These are phyloP conservation scores for Huso huso DNA, from an alignment of 2,797 vertebrate species.

Conservation along the genomic window DNA sequence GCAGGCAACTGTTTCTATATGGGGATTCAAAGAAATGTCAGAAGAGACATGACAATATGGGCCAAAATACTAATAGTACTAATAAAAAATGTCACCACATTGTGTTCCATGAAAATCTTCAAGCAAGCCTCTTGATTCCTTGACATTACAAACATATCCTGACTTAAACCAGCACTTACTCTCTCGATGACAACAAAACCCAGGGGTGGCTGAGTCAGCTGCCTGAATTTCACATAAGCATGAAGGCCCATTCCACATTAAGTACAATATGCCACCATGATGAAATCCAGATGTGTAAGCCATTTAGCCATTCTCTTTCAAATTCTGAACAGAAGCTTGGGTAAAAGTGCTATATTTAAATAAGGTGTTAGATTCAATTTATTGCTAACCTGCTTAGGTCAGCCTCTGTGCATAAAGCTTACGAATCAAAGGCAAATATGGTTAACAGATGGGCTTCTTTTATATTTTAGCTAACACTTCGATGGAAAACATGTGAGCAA, in stretches of 20 bases:
- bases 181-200: conserved; percentile 46
- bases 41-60: no score
- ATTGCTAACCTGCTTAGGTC: conserved; percentile 18
- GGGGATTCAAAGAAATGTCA: no score
- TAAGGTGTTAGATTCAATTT: conserved; percentile 37
- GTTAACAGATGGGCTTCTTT: conserved; percentile 1
- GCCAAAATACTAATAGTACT: no score
- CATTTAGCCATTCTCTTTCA: conserved; percentile 46
- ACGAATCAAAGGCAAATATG: conserved; percentile 1
- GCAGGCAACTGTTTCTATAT: no score
- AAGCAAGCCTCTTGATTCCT: no score
- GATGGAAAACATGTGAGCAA: no score
- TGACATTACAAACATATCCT: conserved; percentile 36
- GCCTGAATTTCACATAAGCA: conserved; percentile 53
- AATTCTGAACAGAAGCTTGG: conserved; percentile 51
- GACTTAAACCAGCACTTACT: conserved; percentile 47
- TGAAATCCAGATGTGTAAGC: conserved; percentile 54
- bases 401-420: not conserved
- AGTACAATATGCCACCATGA: conserved; percentile 45
- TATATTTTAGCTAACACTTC: not conserved
- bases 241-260: conserved; percentile 44
- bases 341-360: conserved; percentile 42
- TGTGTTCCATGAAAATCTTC: no score
- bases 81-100: no score
- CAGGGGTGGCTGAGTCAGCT: conserved; percentile 43